Base-by-base conservation (phyloP, 2,888 invertebrate species). In the Drosophila lacicola region DNA sequence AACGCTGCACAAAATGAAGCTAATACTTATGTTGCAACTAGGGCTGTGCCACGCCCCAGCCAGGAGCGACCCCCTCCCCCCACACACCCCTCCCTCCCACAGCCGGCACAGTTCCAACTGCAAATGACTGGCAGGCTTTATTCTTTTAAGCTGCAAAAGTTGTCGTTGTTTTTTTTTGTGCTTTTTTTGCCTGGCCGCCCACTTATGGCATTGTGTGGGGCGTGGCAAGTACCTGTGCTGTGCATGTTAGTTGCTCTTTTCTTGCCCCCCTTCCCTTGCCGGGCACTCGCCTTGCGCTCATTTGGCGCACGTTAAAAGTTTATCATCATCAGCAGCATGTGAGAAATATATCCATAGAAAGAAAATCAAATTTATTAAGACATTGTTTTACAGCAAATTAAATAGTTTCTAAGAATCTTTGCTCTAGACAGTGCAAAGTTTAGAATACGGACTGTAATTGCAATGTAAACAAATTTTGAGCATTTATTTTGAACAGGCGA, bases 21-120 rank as follows among this genome's bases (percentile, higher is more conserved):
- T 89, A 85, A 85, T 89, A 83, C 83, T 88, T 80, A 78, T 89
- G 86, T 85, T 89, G 86, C 86, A 89, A 88, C 70, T 79, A 58
- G 64, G 66, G 56, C 82, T 69, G 63, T 41, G 58, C 45, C 70
- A 56, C 63, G 61, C 57, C 75, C 34, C 46, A 54, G 29, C 29
- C 8, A 29, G 29, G 29, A 41, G 13, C 37, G 29, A 39, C 61
- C 63, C 34, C n/a, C 64, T 17, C 50, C 10, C 37, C 63, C 60
- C 63, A 34, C 13, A 64, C 54, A n/a, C 5, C 21, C 14, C n/a
- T 8, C 17, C 47, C 14, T 10, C 44, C 21, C 14, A 29, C 17
- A 25, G 45, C 14, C 25, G 25, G 53, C 44, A 55, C 50, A 11
- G 45, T 3, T 10, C 5, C 54, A 36, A 57, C 66, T 70, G 60